Evolutionary conservation across 2,888 invertebrate species (phyloP), one percentile per base, ranked within the genome.

Genomic region (Nysson spinosus): DNA sequence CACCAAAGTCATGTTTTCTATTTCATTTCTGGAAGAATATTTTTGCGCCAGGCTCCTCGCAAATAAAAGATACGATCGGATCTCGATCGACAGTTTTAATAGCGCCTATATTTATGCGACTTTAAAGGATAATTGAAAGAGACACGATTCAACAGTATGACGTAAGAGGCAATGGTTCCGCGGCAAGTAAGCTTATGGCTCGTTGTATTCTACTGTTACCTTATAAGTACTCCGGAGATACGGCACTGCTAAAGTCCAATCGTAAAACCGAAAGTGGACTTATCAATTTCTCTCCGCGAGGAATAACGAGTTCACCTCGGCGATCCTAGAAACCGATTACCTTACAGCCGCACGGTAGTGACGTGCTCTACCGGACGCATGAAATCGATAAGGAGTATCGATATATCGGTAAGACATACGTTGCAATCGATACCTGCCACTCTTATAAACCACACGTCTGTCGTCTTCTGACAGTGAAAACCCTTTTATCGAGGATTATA

Each of bases 201-300:
- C 9, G 19, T 26, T n/a, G 26, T 19, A 14, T 37, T 20, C 28
- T 57, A n/a, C 44, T 9, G 44, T 30, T 49, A 17, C 44, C 49
- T 63, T 57, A 66, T 58, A 47, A 51, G 58, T 44, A 32, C 11
- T 52, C 30, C 34, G 22, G 28, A 6, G 35, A 26, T 20, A 28
- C 34, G 1, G 20, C 11, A 35, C 17, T 7, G 12, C 1, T 35
- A 7, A 1, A 4, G 12, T 26, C 17, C 39, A 44, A 46, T 69
- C 55, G 56, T 55, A 71, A 65, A 73, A 65, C 51, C 39, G 66
- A 72, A 72, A 74, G 61, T 67, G 49, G 69, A 64, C 37, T 70
- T 47, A 43, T 56, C 49, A 62, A 54, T 68, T 64, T 42, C 37
- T n/a, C 4, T 6, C 19, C 47, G 3, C 11, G 11, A 44, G 16